Conservation (phyloP, 2,113 vertebrate species). For the Dipodomys merriami region DNA sequence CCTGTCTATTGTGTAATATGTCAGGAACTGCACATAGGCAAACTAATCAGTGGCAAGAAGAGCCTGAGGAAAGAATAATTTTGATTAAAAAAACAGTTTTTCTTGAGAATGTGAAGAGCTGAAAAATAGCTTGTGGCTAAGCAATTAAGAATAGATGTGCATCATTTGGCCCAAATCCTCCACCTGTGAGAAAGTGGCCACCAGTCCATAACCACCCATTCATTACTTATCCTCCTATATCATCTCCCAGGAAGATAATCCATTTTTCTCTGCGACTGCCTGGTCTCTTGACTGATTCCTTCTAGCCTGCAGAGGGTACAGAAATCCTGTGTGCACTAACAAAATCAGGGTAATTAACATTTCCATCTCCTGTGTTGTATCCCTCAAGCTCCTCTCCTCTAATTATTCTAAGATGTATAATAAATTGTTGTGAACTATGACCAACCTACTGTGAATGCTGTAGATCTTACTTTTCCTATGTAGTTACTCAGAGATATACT, state of each 20-base stretch:
- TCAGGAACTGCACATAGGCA: not conserved
- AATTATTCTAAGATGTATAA: not conserved
- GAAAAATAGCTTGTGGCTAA: not conserved
- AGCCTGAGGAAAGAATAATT: not conserved
- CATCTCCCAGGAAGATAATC: not conserved
- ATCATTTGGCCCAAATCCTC: not conserved
- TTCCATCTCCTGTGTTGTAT: not conserved
- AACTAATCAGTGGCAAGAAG: not conserved
- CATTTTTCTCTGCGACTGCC: not conserved
- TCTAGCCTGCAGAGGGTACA: not conserved
- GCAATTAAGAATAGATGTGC: no score
- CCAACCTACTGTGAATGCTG: not conserved
- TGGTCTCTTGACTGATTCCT: not conserved
- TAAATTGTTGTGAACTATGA: not conserved
- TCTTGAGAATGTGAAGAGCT: not conserved
- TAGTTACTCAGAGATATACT: not conserved
- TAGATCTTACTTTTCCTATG: not conserved
- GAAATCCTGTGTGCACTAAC: not conserved
- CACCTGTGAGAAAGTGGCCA: not conserved
- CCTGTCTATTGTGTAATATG: no score
- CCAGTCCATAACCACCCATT: not conserved
- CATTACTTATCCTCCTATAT: not conserved
- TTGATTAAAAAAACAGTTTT: not conserved
- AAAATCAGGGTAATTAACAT: no score
- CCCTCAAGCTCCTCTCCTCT: not conserved